Evolutionary conservation across 2,888 invertebrate genomes (phyloP), one percentile per base, ranked within the genome.

Genomic region (Drosophila borealis): DNA sequence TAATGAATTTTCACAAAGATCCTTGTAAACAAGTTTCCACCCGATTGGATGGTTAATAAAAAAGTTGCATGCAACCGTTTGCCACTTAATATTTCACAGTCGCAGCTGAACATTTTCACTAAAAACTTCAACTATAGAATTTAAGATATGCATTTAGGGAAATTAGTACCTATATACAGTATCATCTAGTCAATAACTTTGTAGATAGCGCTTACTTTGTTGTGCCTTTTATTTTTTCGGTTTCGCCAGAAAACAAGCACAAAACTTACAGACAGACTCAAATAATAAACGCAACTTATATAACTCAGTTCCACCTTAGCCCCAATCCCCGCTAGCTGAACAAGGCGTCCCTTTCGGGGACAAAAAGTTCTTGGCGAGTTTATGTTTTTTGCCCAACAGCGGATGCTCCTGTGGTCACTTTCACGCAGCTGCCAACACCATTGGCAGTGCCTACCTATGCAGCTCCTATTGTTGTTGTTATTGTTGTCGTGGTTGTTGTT

Each of bases 281-380:
- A 81, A 86, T 87, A 88, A 88, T 85, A 85, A 88, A 81, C 87
- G 84, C 84, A 85, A 88, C 89, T 84, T 85, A 84, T 84, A 76
- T 86, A 88, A 88, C 81, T 76, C 73, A 67, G 72, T 67, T 45
- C 60, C 64, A 46, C 66, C 63, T 60, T 41, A 29, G 42, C 29
- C 5, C 19, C 37, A 49, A 1, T 14, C 13, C 19, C 37, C 25
- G 14, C 25, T 51, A 56, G 48, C 48, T 44, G 42, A 60, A 76
- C 73, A 60, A 56, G 67, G 46, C 61, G 34, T 61, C 55, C 68
- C 66, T 54, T 63, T 53, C n/a, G 60, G 65, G 65, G 64, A 80
- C 80, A 78, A 72, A 80, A 84, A 88, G 80, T 86, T 88, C 81
- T 73, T 67, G 80, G 75, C 64, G 69, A 85, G 82, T 84, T 88